Percentiles rank a stretch among this genome's conserved stretches.
Evolutionary conservation across 1,140 invertebrate species (phyloP).

Genomic region (Pogonus chalceus): DNA sequence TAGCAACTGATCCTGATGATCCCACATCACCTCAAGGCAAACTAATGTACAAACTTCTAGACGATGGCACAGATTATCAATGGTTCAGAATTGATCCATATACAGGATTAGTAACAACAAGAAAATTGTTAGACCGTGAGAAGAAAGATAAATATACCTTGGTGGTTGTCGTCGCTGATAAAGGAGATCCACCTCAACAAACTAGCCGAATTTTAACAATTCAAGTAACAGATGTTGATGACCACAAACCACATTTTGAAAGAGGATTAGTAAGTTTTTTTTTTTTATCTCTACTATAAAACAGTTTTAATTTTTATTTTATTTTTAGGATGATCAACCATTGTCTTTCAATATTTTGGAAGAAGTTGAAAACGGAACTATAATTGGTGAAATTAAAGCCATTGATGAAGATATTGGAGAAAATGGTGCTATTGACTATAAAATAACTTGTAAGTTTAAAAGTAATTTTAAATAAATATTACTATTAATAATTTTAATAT

Average conservation of each 20-base stretch:
- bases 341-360: slow-evolving; percentile 51
- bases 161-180: slow-evolving; percentile 62
- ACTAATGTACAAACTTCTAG: slow-evolving; percentile 60
- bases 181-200: slow-evolving; percentile 64
- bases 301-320: background rate
- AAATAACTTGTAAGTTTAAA: slow-evolving; percentile 46
- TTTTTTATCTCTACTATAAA: slow-evolving; percentile 5
- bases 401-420: slow-evolving; percentile 64
- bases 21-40: slow-evolving; percentile 61
- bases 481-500: slow-evolving; percentile 10
- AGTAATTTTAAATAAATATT: slow-evolving; percentile 11
- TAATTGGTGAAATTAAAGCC: slow-evolving; percentile 57
- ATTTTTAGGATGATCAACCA: slow-evolving; percentile 50
- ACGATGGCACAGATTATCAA: slow-evolving; percentile 54
- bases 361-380: slow-evolving; percentile 50
- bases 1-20: slow-evolving; percentile 70
- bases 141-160: slow-evolving; percentile 59
- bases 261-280: slow-evolving; percentile 49
- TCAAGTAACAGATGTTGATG: slow-evolving; percentile 63
- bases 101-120: slow-evolving; percentile 63
- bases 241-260: slow-evolving; percentile 65
- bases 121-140: slow-evolving; percentile 58
- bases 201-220: slow-evolving; percentile 58
- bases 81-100: slow-evolving; percentile 55
- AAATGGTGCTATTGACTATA: slow-evolving; percentile 65